These are phyloP conservation scores for Mormyrus iriodes DNA, from an alignment of 2,113 vertebrate genomes.

Conservation along the genomic window DNA sequence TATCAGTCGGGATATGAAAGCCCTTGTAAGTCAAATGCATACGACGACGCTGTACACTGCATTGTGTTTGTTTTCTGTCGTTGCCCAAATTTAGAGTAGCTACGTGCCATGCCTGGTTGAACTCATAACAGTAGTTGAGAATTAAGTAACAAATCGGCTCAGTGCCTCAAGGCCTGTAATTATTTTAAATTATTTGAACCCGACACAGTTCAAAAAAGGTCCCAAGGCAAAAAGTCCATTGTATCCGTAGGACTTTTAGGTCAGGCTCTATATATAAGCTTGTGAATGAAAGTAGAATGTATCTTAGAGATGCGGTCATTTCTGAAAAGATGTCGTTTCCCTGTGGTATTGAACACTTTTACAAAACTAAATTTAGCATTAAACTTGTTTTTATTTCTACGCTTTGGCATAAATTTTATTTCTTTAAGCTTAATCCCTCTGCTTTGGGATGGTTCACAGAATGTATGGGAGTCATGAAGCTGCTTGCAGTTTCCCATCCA, in stretches of 20 bases:
- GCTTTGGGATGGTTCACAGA: not conserved
- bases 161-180: not conserved
- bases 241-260: not conserved
- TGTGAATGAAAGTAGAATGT: not conserved
- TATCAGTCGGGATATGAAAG: not conserved
- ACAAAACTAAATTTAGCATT: not conserved
- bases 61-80: not conserved
- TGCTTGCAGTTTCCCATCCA: not conserved
- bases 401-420: too few species aligned
- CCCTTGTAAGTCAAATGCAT: not conserved
- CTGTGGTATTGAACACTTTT: not conserved
- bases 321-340: not conserved
- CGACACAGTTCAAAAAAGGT: not conserved
- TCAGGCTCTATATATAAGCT: too few species aligned
- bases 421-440: not conserved
- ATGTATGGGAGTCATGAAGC: not conserved
- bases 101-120: not conserved
- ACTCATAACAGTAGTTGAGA: not conserved
- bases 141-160: not conserved
- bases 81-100: not conserved
- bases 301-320: not conserved
- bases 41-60: not conserved
- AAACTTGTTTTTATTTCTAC: not conserved
- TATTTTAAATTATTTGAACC: not conserved
- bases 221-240: not conserved